Percentiles rank a stretch among this genome's conserved stretches.
These are phyloP conservation scores for Bubo blakistoni DNA, from an alignment of 2,113 vertebrate genomes.

Conservation along the genomic window DNA sequence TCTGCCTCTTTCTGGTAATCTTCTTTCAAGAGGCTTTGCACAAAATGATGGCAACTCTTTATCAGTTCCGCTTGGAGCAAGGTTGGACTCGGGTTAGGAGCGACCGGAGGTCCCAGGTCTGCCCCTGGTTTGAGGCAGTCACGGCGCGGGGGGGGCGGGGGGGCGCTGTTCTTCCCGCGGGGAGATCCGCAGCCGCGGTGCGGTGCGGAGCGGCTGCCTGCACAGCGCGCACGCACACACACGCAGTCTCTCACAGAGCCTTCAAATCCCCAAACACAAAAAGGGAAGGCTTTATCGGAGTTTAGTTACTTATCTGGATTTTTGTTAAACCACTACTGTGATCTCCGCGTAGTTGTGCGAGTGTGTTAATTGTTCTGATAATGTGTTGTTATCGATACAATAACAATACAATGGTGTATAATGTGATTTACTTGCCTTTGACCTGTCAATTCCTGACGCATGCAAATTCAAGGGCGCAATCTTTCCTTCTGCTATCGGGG, in stretches of 20 bases:
- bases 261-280: conserved; percentile 3
- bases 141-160: not conserved
- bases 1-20: not conserved
- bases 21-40: not conserved
- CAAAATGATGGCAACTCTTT: not conserved
- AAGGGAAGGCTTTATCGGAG: conserved; percentile 26
- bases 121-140: not conserved
- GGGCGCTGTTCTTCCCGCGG: not conserved
- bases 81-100: not conserved
- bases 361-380: conserved; percentile 47
- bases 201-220: not conserved
- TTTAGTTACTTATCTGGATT: conserved; percentile 42
- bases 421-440: conserved; percentile 54
- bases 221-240: not conserved
- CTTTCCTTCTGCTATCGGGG: not conserved
- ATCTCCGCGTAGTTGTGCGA: not conserved
- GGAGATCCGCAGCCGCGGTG: not conserved
- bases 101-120: not conserved
- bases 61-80: not conserved
- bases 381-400: conserved; percentile 54
- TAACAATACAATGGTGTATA: conserved; percentile 34
- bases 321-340: conserved; percentile 21
- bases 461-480: conserved; percentile 39
- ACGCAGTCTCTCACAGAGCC: not conserved
- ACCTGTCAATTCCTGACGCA: conserved; percentile 25